Evolutionary conservation across 2,888 invertebrate genomes (phyloP).

Genomic region (Hartigia nigra): DNA sequence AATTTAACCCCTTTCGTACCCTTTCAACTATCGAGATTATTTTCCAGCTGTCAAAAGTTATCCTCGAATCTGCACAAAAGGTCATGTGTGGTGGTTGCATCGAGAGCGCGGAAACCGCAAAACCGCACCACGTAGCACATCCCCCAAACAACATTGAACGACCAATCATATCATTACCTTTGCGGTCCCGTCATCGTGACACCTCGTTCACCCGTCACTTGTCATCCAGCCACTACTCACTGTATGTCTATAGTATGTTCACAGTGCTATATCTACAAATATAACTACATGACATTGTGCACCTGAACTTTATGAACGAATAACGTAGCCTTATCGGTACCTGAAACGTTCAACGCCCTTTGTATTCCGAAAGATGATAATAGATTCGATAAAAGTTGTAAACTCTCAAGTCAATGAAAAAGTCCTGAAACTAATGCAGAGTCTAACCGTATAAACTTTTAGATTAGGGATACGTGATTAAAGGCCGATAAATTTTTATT

Average conservation of each 20-base stretch:
- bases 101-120: constrained; percentile 58
- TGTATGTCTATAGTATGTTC: not conserved
- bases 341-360: not conserved
- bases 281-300: not conserved
- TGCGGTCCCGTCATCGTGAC: constrained; percentile 61
- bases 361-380: not conserved
- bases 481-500: not conserved
- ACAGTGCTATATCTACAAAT: not conserved
- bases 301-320: not conserved
- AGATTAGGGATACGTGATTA: not conserved
- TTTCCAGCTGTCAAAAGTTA: constrained; percentile 3
- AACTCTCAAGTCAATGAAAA: too few relatives aligned
- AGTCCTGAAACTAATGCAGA: too few relatives aligned
- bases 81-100: not conserved
- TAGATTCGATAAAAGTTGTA: too few relatives aligned
- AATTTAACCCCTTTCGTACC: not conserved
- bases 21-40: not conserved
- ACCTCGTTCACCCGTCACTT: constrained; percentile 62
- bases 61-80: not conserved
- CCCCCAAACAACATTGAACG: constrained; percentile 58
- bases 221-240: constrained; percentile 43
- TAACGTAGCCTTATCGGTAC: not conserved
- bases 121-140: constrained; percentile 56
- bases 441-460: not conserved
- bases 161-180: constrained; percentile 65